Evolutionary conservation across 2,888 invertebrate species (phyloP).

Genomic region (Apocheima hispidaria): DNA sequence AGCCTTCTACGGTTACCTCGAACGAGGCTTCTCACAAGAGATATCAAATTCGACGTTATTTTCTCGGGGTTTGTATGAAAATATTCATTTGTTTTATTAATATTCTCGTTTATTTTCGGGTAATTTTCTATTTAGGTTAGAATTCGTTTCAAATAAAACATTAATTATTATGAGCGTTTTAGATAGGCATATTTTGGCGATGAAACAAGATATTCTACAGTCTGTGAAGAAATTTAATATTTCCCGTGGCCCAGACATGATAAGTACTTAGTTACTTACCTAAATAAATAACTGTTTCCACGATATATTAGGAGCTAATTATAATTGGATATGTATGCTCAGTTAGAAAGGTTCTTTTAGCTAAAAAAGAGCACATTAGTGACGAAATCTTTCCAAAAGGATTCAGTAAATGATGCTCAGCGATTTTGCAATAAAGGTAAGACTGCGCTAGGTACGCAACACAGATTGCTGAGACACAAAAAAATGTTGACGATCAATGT

Average conservation of each 20-base stretch:
- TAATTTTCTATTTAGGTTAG: constrained; percentile 10
- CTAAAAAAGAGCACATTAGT: too few relatives aligned
- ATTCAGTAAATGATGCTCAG: too few relatives aligned
- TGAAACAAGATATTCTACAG: neutral
- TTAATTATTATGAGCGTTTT: neutral
- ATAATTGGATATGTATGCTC: too few relatives aligned
- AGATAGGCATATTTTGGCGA: neutral
- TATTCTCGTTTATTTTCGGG: constrained; percentile 9
- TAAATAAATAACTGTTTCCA: too few relatives aligned
- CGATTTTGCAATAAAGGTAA: too few relatives aligned
- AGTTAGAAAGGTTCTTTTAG: too few relatives aligned
- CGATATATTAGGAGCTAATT: too few relatives aligned
- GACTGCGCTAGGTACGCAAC: too few relatives aligned
- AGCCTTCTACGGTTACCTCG: constrained; percentile 33
- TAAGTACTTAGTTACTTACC: too few relatives aligned
- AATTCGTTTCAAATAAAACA: constrained; percentile 4
- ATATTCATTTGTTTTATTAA: constrained; percentile 29
- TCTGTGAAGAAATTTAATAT: neutral
- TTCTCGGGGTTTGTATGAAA: constrained; percentile 20
- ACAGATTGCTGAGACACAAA: too few relatives aligned
- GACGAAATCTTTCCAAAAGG: too few relatives aligned
- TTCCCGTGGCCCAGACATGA: neutral
- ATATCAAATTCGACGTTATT: constrained; percentile 27
- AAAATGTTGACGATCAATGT: too few relatives aligned
- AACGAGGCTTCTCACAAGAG: constrained; percentile 19